Base-by-base conservation (phyloP, 1,140 invertebrate species). In the Dysdera silvatica region DNA sequence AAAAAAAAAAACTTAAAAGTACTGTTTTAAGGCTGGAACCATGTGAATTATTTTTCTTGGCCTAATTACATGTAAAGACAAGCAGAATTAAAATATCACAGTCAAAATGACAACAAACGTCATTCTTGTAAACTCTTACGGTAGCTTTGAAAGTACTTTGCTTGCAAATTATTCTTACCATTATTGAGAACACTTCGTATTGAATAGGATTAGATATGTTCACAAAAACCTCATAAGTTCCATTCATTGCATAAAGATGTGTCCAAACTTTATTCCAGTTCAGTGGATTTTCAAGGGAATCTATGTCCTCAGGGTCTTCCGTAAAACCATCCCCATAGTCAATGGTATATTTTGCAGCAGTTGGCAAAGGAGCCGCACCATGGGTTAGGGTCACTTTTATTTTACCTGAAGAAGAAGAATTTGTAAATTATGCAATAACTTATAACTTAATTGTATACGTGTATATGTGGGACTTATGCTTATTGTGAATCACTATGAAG, bases 151-250 rank as follows among this genome's bases (percentile, higher is more conserved):
- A n/a, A n/a, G n/a, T n/a, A n/a, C n/a, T n/a, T n/a, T n/a, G n/a
- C n/a, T n/a, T n/a, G n/a, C n/a, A n/a, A n/a, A n/a, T n/a, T n/a
- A n/a, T 23, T 54, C 45, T 41, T 56, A 63, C 61, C 16, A 4
- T 18, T 28, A 49, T 7, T 37, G 55, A 6, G 51, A 63, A 56
- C 37, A 56, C n/a, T 49, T 63, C 61, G 40, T 10, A 55, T 31
- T 56, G 52, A 1, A 49, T 20, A 40, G 41, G 29, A 31, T 63
- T 63, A 14, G 61, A 63, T n/a, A 63, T 56, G 41, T 63, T 63
- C 3, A 63, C 32, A 31, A 23, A n/a, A 12, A 49, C 61, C 32
- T 31, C 31, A 56, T 55, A 63, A 63, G 55, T 63, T 24, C 61
- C 61, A 29, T 23, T 33, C 28, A 18, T 40, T 31, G 55, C 53